Conservation (phyloP, 1,140 invertebrate genomes). For the fruit fly (Drosophila melanogaster) region DNA sequence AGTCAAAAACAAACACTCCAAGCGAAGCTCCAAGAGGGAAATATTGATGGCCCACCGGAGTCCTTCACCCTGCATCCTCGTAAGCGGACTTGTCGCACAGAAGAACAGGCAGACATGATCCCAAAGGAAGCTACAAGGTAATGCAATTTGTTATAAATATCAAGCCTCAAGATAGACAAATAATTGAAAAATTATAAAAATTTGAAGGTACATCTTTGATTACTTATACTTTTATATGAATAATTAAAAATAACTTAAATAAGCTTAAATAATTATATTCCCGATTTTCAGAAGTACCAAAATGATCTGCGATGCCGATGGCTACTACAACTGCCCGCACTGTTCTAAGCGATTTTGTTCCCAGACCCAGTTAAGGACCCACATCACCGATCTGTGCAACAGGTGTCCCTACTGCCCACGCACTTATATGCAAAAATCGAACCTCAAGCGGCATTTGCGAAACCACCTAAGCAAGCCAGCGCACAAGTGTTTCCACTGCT, state of each 20-base stretch:
- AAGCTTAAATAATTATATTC: too few species aligned
- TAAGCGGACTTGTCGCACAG: neutral
- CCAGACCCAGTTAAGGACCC: neutral
- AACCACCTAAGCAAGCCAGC: constrained; percentile 30
- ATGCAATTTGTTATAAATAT: neutral
- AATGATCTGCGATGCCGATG: neutral
- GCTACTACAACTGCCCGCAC: constrained; percentile 5
- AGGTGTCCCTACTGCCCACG: constrained; percentile 3
- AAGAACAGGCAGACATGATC: neutral
- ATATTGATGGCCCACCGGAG: neutral
- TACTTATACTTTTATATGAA: too few species aligned
- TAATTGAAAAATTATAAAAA: too few species aligned
- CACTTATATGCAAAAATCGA: neutral
- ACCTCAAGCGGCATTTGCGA: constrained; percentile 12
- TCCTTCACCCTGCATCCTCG: neutral
- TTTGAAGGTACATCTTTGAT: too few species aligned
- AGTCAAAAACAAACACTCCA: neutral
- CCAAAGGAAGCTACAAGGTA: neutral
- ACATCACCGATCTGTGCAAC: neutral
- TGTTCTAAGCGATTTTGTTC: constrained; percentile 2
- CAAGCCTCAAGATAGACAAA: too few species aligned
- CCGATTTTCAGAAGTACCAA: neutral
- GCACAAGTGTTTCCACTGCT: constrained; percentile 34
- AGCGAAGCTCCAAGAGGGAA: neutral
- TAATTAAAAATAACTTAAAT: too few species aligned